These are phyloP conservation scores for Philereme vetulata DNA, from an alignment of 2,888 invertebrate species.

Conservation along the genomic window DNA sequence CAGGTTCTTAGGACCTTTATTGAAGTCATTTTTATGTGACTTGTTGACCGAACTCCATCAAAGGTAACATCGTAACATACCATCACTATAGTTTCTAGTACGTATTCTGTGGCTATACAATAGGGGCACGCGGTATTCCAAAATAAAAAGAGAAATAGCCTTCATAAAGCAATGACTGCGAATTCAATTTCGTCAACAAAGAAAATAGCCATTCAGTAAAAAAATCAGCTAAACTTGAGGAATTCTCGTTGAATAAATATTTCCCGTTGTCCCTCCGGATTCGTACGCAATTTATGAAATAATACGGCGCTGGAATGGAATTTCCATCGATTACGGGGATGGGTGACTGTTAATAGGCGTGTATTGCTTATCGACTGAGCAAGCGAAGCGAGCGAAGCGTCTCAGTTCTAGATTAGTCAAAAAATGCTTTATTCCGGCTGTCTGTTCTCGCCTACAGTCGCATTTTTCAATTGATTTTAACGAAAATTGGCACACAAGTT, in stretches of 20 bases:
- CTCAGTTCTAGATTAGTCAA: too few species aligned
- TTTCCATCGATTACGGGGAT: constrained; percentile 20
- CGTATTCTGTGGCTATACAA: constrained; percentile 14
- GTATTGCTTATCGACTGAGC: neutral
- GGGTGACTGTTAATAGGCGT: neutral
- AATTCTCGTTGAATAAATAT: constrained; percentile 36
- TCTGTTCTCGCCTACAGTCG: too few species aligned
- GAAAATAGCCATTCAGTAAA: constrained; percentile 54
- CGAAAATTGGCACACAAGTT: too few species aligned
- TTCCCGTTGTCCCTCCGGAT: constrained; percentile 25
- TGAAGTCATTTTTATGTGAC: too few species aligned
- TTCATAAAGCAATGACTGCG: constrained; percentile 66
- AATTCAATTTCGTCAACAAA: constrained; percentile 73
- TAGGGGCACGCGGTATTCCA: constrained; percentile 36
- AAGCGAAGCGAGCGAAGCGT: too few species aligned
- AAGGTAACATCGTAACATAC: neutral
- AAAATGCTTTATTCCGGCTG: too few species aligned
- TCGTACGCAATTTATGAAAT: constrained; percentile 29
- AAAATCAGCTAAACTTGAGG: constrained; percentile 38
- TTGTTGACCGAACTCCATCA: neutral
- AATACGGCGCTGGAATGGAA: constrained; percentile 21
- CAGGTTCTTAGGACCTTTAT: too few species aligned
- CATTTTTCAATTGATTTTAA: too few species aligned
- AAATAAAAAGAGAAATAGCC: constrained; percentile 59
- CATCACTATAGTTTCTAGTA: constrained; percentile 1